Evolutionary conservation across 2,113 vertebrate genomes (phyloP).

Genomic region (Erythrolamprus reginae): DNA sequence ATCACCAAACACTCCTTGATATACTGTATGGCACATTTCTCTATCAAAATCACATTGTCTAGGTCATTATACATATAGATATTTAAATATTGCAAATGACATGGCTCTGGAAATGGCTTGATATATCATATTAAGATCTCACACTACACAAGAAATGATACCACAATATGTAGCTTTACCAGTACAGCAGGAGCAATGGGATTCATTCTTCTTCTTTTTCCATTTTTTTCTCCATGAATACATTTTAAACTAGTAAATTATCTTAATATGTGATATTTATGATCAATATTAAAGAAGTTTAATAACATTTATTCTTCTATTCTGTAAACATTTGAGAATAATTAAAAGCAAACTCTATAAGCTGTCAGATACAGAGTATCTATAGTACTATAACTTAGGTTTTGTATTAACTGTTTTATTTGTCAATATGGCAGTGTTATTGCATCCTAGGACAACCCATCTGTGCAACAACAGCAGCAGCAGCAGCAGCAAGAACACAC

Average conservation of each 20-base stretch:
- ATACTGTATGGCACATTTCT: neutral
- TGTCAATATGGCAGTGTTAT: conserved; percentile 21
- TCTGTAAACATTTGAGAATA: conserved; percentile 60
- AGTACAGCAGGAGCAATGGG: neutral
- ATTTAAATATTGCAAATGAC: neutral
- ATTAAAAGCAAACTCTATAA: conserved; percentile 55
- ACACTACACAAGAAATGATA: neutral
- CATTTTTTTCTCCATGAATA: neutral
- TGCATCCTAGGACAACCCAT: conserved; percentile 16
- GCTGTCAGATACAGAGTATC: conserved; percentile 49
- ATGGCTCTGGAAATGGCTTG: neutral
- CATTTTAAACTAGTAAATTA: conserved; percentile 47
- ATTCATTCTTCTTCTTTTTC: conserved; percentile 23
- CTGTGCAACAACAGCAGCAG: neutral
- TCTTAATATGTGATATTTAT: conserved; percentile 49
- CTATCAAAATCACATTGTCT: neutral
- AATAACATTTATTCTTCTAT: conserved; percentile 55
- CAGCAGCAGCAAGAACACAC: neutral
- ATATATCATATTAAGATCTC: neutral
- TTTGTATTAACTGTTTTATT: conserved; percentile 47
- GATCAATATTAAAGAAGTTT: conserved; percentile 53
- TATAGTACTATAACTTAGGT: conserved; percentile 42
- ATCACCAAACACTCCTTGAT: neutral
- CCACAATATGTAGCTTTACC: neutral
- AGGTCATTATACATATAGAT: neutral